These are phyloP conservation scores for Lutjanus argentimaculatus DNA, from an alignment of 2,797 vertebrate species.

Conservation along the genomic window DNA sequence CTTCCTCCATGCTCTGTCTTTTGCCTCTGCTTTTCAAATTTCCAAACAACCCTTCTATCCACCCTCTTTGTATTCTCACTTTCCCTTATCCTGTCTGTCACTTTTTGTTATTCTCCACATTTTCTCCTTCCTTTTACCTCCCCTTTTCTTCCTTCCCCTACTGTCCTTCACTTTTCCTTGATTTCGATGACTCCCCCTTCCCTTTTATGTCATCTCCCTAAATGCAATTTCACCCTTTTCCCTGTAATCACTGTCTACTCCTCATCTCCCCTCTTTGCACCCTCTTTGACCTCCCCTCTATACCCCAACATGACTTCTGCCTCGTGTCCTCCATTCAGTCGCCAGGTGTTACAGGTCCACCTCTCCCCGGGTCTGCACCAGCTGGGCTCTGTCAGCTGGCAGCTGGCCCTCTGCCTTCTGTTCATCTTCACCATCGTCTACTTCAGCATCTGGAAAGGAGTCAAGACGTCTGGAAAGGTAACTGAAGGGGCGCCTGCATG, in stretches of 20 bases:
- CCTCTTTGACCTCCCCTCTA: conserved; percentile 1
- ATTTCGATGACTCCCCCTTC: not conserved
- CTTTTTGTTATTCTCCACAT: conserved; percentile 18
- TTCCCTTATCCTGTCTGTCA: conserved; percentile 7
- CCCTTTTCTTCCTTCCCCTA: not conserved
- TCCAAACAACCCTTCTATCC: conserved; percentile 3
- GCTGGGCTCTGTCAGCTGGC: conserved; percentile 96
- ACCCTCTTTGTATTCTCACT: conserved; percentile 1
- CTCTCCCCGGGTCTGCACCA: conserved; percentile 93
- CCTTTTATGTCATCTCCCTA: not conserved
- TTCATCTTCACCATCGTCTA: conserved; percentile 97
- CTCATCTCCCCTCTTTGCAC: not conserved
- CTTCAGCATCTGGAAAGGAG: conserved; percentile 99
- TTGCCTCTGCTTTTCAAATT: conserved; percentile 18
- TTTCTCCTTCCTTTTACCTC: conserved; percentile 19
- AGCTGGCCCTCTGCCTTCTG: conserved; percentile 94
- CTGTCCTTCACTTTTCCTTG: not conserved
- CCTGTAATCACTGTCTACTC: not conserved
- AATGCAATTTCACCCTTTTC: not conserved
- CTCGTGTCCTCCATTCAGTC: conserved; percentile 82
- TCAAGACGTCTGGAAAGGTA: conserved; percentile 99
- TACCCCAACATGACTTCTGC: not conserved
- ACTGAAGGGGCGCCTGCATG: conserved; percentile 58
- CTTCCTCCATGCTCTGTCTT: not conserved
- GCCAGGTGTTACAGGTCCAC: conserved; percentile 95